Percentiles rank a stretch among this genome's conserved stretches.
phyloP scores from a whole-genome alignment of 2,113 vertebrate species.

The Hemichromis elongatus region DNA sequence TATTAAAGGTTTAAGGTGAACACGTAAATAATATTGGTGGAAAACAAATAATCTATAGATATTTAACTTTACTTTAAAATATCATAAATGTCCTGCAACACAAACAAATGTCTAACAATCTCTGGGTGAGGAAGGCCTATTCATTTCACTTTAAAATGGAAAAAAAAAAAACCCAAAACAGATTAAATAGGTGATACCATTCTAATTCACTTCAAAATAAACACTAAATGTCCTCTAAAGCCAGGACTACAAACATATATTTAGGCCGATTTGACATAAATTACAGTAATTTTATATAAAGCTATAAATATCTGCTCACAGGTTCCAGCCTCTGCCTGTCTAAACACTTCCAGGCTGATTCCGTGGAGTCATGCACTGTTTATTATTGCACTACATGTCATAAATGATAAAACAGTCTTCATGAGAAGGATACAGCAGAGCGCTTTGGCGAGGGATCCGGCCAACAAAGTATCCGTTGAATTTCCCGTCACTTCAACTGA shows the following conservation, averaged over 20 bases:
- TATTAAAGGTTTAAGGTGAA: slow-evolving; percentile 53
- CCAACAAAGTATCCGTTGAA: slow-evolving; percentile 87
- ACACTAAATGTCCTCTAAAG: not conserved
- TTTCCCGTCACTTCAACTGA: slow-evolving; percentile 86
- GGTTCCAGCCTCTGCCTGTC: not conserved
- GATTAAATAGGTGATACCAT: not conserved
- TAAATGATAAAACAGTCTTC: not conserved
- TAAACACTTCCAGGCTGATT: not conserved
- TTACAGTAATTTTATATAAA: not conserved
- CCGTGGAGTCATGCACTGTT: not conserved
- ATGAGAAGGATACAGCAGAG: slow-evolving; percentile 94
- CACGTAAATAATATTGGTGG: not conserved
- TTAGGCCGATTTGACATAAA: not conserved
- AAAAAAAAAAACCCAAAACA: not conserved
- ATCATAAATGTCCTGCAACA: not conserved
- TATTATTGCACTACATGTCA: not conserved
- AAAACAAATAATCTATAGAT: not conserved
- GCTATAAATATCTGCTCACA: not conserved
- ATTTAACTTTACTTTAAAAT: not conserved
- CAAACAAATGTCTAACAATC: not conserved
- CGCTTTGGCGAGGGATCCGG: slow-evolving; percentile 92
- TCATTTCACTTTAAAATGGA: not conserved
- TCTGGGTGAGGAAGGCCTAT: not conserved
- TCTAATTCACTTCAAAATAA: not conserved
- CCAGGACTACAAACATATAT: not conserved